These are phyloP conservation scores for Mustela nigripes DNA, from an alignment of 2,113 vertebrate species.

Conservation along the genomic window DNA sequence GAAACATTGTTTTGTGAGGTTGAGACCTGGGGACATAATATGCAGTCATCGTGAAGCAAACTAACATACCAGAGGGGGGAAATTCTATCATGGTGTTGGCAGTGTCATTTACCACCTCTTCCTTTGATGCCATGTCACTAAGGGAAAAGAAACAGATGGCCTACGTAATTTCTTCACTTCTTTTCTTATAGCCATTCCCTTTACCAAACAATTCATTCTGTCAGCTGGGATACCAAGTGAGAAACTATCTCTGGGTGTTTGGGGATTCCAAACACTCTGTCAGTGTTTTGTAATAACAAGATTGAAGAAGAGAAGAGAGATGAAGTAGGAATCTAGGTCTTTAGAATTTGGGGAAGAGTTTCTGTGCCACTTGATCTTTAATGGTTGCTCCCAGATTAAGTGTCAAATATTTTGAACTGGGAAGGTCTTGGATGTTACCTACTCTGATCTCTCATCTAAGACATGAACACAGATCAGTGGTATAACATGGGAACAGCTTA, in stretches of 20 bases:
- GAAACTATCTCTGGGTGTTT: background rate
- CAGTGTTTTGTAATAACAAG: background rate
- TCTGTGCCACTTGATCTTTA: background rate
- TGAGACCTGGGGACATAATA: background rate
- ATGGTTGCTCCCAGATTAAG: background rate
- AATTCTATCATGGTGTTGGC: background rate
- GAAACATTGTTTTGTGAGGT: background rate
- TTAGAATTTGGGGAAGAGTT: background rate
- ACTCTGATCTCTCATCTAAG: background rate
- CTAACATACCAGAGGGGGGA: background rate
- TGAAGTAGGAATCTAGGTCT: background rate
- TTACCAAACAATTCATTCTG: background rate
- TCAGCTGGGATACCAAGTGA: background rate
- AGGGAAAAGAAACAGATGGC: background rate
- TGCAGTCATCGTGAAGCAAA: background rate
- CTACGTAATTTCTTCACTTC: background rate
- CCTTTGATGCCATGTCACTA: background rate
- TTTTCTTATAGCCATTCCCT: background rate
- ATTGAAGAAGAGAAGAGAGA: background rate
- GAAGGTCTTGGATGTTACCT: background rate
- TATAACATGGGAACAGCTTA: background rate
- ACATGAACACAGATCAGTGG: background rate
- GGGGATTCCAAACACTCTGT: background rate
- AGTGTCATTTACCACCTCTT: background rate
- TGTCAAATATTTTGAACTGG: background rate